Evolutionary conservation across 1,140 invertebrate genomes (phyloP).

Genomic region (Mya arenaria): DNA sequence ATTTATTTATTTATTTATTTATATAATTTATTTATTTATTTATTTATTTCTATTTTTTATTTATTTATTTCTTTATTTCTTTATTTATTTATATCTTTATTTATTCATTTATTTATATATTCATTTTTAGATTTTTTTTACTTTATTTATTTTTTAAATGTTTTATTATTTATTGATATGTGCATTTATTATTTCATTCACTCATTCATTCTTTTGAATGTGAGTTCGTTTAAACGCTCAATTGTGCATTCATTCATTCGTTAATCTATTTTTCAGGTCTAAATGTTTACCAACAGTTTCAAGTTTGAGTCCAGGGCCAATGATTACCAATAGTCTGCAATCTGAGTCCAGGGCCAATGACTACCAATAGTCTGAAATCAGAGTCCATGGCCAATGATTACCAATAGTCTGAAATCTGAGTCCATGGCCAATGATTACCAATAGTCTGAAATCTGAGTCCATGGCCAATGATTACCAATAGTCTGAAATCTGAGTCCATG

Average conservation of each 20-base stretch:
- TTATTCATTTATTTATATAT: neutral
- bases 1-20: neutral
- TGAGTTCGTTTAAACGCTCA: neutral
- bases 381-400: too few species aligned
- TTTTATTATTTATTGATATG: neutral
- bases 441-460: too few species aligned
- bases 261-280: neutral
- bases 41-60: neutral
- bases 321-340: too few species aligned
- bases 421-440: too few species aligned
- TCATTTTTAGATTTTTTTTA: neutral
- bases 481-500: too few species aligned
- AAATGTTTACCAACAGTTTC: too few species aligned
- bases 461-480: too few species aligned
- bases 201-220: neutral
- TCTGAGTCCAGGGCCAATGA: too few species aligned
- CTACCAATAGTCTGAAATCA: too few species aligned
- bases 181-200: neutral
- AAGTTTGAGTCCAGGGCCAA: too few species aligned
- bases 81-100: neutral
- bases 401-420: too few species aligned
- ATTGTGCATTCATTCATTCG: neutral
- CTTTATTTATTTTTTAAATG: neutral
- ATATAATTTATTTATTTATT: neutral
- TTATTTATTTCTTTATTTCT: neutral